phyloP scores from a whole-genome alignment of 2,113 vertebrate species.

The Miniopterus natalensis region DNA sequence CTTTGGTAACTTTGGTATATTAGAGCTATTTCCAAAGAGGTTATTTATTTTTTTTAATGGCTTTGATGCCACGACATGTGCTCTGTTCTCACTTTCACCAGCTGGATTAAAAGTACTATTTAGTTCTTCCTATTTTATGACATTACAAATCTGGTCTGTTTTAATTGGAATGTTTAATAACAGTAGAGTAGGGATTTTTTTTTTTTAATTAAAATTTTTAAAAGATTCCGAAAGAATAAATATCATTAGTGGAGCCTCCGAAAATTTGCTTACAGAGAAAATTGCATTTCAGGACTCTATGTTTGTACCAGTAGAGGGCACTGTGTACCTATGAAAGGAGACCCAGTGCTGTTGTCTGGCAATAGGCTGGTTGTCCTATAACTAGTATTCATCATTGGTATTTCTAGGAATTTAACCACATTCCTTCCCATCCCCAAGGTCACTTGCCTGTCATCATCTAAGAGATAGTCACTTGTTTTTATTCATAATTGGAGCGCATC shows the following conservation, averaged over 20 bases:
- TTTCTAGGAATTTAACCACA: not conserved
- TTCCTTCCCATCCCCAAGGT: not conserved
- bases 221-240: not conserved
- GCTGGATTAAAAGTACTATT: not conserved
- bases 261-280: not conserved
- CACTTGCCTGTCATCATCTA: not conserved
- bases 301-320: slow-evolving; percentile 70
- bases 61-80: not conserved
- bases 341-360: accelerated
- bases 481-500: not conserved
- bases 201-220: not conserved
- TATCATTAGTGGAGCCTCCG: not conserved
- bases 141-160: not conserved
- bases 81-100: not conserved
- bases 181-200: not conserved
- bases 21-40: not conserved
- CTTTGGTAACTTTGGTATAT: not conserved
- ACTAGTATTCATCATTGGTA: accelerated
- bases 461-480: not conserved
- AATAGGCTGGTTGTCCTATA: not conserved
- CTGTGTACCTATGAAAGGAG: slow-evolving; percentile 24
- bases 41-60: not conserved
- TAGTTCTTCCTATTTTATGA: not conserved
- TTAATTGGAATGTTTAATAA: not conserved
- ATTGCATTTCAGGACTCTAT: not conserved